phyloP scores from a whole-genome alignment of 37 sponge, comb jelly and placozoan species.

The Cliona cf. orientalis region DNA sequence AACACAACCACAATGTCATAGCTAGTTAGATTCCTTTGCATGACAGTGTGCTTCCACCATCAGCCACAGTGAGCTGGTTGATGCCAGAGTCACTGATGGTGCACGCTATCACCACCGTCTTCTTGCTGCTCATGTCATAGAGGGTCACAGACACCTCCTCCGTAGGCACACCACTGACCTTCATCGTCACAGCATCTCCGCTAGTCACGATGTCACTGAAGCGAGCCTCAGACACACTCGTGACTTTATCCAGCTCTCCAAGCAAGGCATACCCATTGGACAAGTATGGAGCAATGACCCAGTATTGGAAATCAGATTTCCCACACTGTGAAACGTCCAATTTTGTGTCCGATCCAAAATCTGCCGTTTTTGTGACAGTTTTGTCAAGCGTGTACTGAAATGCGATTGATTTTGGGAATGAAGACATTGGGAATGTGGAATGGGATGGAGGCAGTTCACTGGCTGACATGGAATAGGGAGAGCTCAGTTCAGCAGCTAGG shows the following conservation, averaged over 20 bases:
- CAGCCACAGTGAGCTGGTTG: too few species aligned
- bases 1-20: too few species aligned
- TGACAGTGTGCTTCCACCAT: too few species aligned
- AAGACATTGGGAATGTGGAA: not conserved
- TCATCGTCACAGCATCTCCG: not conserved
- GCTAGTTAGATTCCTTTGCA: too few species aligned
- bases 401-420: conserved; percentile 29
- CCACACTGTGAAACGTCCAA: conserved; percentile 37
- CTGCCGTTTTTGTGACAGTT: conserved; percentile 17
- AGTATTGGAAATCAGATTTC: conserved; percentile 52
- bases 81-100: conserved; percentile 11
- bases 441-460: conserved; percentile 57
- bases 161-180: conserved; percentile 49
- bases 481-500: conserved; percentile 60
- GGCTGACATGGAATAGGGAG: conserved; percentile 23
- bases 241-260: conserved; percentile 73
- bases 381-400: conserved; percentile 18
- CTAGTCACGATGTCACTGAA: conserved; percentile 18
- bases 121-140: not conserved
- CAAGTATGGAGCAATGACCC: conserved; percentile 54
- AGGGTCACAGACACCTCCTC: conserved; percentile 60
- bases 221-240: conserved; percentile 60
- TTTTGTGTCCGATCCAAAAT: not conserved
- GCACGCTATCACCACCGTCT: conserved; percentile 17
- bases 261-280: conserved; percentile 59